Conservation (phyloP, 2,888 invertebrate genomes). For the Troilus luridus region DNA sequence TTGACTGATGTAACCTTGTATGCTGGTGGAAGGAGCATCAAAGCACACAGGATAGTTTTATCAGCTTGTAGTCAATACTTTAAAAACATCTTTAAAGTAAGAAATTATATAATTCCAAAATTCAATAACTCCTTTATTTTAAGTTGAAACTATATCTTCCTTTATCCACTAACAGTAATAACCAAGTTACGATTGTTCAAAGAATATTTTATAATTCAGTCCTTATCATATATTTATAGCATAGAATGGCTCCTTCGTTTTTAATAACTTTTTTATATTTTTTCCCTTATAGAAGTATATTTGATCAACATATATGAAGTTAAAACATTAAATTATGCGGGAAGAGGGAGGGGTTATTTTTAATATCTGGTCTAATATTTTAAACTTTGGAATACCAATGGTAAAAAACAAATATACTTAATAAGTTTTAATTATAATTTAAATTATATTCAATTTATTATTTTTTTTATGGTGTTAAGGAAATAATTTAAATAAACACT, state of each 20-base stretch:
- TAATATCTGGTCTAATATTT: neutral
- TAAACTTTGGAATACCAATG: neutral
- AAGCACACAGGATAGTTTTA: conserved; percentile 87
- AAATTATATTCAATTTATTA: neutral
- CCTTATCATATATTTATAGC: neutral
- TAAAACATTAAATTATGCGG: neutral
- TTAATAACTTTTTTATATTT: neutral
- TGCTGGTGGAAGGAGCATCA: conserved; percentile 86
- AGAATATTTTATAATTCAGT: neutral
- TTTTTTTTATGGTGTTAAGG: neutral
- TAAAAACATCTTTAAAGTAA: conserved; percentile 87
- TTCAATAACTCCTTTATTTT: neutral
- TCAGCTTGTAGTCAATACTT: conserved; percentile 94
- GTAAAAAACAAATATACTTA: neutral
- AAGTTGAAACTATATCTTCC: neutral
- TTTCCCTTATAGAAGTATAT: neutral
- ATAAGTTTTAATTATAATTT: neutral
- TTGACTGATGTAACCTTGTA: conserved; percentile 90
- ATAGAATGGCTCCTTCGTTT: neutral
- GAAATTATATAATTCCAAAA: neutral
- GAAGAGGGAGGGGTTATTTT: neutral
- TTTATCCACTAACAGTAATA: neutral
- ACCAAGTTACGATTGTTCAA: neutral
- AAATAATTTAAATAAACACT: neutral
- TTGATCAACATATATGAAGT: neutral